Evolutionary conservation across 2,113 vertebrate species (phyloP).

Genomic region (Oceanodroma tethys): DNA sequence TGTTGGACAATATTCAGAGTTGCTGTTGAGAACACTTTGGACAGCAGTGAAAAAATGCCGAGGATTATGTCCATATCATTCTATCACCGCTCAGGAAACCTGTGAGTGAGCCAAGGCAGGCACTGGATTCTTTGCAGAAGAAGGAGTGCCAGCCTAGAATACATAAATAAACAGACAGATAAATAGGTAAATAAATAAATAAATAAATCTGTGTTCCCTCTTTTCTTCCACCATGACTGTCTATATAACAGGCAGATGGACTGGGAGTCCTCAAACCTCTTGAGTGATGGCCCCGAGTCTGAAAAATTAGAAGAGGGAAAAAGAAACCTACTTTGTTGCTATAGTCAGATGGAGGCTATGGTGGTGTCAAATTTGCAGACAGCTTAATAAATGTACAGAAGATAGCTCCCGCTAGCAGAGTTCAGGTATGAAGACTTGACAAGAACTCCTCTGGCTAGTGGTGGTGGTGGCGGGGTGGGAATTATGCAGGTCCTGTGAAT

Average conservation of each 20-base stretch:
- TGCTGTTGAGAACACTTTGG: conserved; percentile 19
- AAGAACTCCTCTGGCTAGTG: neutral
- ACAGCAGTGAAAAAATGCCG: neutral
- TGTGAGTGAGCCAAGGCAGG: conserved; percentile 10
- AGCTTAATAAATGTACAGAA: neutral
- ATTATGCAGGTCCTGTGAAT: neutral
- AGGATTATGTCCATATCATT: neutral
- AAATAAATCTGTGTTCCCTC: neutral
- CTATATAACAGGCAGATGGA: neutral
- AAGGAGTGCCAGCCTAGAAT: neutral
- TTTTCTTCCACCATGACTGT: neutral
- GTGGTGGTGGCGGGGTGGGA: neutral
- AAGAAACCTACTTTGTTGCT: neutral
- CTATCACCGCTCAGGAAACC: neutral
- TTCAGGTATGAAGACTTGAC: neutral
- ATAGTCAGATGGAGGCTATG: neutral
- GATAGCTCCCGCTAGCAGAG: neutral
- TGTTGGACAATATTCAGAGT: conserved; percentile 5
- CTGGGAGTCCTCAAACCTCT: neutral
- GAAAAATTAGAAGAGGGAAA: neutral
- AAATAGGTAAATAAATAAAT: no score
- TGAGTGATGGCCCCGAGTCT: neutral
- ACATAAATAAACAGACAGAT: neutral
- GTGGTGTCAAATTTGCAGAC: neutral
- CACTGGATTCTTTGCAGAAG: neutral